Base-by-base conservation (phyloP, 2,888 invertebrate genomes). In the Nomada fucata region DNA sequence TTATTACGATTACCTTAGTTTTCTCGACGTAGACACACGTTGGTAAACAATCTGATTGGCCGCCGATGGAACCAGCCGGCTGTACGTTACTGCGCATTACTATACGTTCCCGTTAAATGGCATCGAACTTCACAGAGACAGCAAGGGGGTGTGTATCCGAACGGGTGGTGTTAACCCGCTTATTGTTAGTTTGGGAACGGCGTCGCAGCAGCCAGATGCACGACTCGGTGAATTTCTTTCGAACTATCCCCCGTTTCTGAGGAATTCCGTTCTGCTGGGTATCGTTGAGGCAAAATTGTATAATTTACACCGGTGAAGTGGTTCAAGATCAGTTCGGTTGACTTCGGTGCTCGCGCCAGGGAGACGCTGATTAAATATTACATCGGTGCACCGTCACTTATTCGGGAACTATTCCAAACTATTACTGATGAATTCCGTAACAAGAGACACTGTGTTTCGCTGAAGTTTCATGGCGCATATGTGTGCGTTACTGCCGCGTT, bases 181-280 rank as follows among this genome's bases (percentile, higher is more conserved):
- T 36, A 36, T 79, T 63, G 53, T 70, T 77, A 77, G 84, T 72
- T 82, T 86, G 79, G 65, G 64, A 74, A 86, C 86, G 79, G 72
- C 70, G 71, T 86, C 86, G 82, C 87, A 63, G 55, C 77, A 55
- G 13, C 70, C 44, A 57, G 76, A 77, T 80, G 70, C 76, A 78
- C 80, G 83, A 86, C 80, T 86, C 71, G 76, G 57, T 83, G 86
- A 82, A 86, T 82, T 85, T 68, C 74, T 70, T 82, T 78, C 70
- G 67, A 74, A 67, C 71, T 44, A 23, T 0, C 11, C 64, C 64
- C 68, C 71, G 74, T 74, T 71, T 65, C 61, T 65, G 69, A 61
- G 76, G n/a, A 44, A 59, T 74, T 64, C 50, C 63, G 76, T 64
- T 70, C 47, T n/a, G 44, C 20, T 50, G 13, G 36, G 7, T 36